A percentile compares a stretch with the other conserved stretches of the same genome.
Evolutionary conservation across 2,888 invertebrate species (phyloP).

Genomic region (Sepioteuthis lessoniana): DNA sequence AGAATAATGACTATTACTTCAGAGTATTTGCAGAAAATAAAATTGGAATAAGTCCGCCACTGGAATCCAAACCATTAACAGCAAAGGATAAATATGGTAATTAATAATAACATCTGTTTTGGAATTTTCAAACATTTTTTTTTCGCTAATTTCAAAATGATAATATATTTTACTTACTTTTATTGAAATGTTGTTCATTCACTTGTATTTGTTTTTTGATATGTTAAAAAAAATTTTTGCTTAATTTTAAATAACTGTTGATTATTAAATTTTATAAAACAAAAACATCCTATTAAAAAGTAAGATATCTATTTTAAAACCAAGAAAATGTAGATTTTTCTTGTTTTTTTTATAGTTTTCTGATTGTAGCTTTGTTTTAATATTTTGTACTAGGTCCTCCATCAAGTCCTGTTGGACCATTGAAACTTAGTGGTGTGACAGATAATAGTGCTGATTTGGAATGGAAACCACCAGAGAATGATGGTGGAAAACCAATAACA

Average conservation of each 20-base stretch:
- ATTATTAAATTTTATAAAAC: background rate
- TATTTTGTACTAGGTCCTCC: conserved; percentile 59
- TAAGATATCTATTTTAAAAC: too few relatives aligned
- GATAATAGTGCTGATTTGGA: conserved; percentile 62
- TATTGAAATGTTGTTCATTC: background rate
- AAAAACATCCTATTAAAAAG: background rate
- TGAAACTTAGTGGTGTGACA: conserved; percentile 55
- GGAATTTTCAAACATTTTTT: background rate
- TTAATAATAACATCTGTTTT: conserved; percentile 56
- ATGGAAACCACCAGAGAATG: conserved; percentile 68
- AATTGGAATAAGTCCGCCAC: conserved; percentile 79
- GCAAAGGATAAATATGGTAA: conserved; percentile 86
- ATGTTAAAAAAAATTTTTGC: background rate
- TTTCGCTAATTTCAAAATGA: background rate
- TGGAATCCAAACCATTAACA: conserved; percentile 61
- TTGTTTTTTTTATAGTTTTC: conserved; percentile 38
- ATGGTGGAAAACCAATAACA: conserved; percentile 70
- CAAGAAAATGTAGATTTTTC: background rate
- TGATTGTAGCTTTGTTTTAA: conserved; percentile 14
- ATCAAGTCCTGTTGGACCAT: conserved; percentile 60
- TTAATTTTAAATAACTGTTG: background rate
- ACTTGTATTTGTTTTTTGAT: background rate
- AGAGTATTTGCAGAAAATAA: conserved; percentile 90
- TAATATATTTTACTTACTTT: background rate
- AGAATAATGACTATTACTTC: conserved; percentile 82